Percentiles rank a stretch among this genome's conserved stretches.
phyloP scores from a whole-genome alignment of 2,113 vertebrate genomes.

The Heliornis fulica region DNA sequence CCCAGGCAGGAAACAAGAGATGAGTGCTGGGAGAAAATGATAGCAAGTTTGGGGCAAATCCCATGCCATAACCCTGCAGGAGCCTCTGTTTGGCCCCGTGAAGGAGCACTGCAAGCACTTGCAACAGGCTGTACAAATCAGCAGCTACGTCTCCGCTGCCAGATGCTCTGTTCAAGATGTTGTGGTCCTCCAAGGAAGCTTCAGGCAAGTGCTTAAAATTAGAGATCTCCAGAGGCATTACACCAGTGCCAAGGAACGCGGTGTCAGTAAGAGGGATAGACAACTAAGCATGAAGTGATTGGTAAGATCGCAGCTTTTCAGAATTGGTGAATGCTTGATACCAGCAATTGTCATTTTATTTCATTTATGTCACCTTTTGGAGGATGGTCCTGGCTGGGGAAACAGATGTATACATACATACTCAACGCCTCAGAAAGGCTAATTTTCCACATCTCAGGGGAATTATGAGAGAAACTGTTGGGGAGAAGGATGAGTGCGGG shows the following conservation, averaged over 20 bases:
- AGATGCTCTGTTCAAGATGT: background rate
- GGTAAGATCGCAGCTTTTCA: background rate
- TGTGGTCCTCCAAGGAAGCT: background rate
- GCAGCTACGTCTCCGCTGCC: background rate
- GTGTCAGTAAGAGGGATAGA: background rate
- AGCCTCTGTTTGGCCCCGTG: accelerated
- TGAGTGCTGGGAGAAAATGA: background rate
- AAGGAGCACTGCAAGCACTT: accelerated
- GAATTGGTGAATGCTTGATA: background rate
- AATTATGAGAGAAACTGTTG: background rate
- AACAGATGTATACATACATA: background rate
- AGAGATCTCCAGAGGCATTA: background rate
- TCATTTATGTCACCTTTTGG: background rate
- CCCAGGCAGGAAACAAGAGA: background rate
- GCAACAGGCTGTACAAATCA: background rate
- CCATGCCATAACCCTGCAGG: accelerated
- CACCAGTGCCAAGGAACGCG: accelerated
- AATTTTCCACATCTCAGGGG: background rate
- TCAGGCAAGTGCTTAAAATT: background rate
- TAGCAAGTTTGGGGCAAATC: background rate
- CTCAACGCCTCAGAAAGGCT: background rate
- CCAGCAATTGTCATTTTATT: background rate
- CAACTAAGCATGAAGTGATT: background rate
- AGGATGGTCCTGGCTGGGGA: background rate
- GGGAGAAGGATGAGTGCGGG: background rate